Conservation (phyloP, 2,888 invertebrate species). For the Alviniconcha strummeri region DNA sequence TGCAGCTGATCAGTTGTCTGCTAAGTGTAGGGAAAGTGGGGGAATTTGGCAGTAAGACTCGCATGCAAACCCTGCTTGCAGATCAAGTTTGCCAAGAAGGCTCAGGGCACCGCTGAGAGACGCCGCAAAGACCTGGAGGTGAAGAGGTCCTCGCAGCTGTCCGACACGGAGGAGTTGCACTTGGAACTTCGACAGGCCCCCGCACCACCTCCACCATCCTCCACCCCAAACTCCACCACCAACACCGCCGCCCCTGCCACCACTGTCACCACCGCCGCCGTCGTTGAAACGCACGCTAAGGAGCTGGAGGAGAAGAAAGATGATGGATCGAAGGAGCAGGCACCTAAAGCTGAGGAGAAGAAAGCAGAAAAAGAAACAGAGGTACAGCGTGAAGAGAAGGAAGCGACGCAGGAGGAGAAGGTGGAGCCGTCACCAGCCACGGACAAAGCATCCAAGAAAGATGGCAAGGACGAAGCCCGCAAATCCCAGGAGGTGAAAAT, state of each 20-base stretch:
- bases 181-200: conserved; percentile 56
- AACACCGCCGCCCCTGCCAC: neutral
- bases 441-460: neutral
- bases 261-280: conserved; percentile 10
- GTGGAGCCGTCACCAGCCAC: neutral
- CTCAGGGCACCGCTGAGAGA: conserved; percentile 55
- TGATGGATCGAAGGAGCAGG: neutral
- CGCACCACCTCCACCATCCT: neutral
- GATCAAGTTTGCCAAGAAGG: conserved; percentile 63
- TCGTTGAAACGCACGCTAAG: conserved; percentile 33
- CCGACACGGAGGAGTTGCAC: conserved; percentile 58
- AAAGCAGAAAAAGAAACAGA: neutral
- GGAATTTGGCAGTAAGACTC: too few species aligned
- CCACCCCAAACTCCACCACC: conserved; percentile 17
- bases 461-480: neutral
- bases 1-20: too few species aligned
- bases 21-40: too few species aligned
- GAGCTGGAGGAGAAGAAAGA: neutral
- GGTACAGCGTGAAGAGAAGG: neutral
- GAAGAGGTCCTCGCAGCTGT: conserved; percentile 46
- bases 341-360: neutral
- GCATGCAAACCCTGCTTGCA: conserved; percentile 31
- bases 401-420: neutral
- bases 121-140: conserved; percentile 55
- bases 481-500: conserved; percentile 5